Evolutionary conservation across 1,140 invertebrate genomes (phyloP).

Genomic region (Drosophila sp.): DNA sequence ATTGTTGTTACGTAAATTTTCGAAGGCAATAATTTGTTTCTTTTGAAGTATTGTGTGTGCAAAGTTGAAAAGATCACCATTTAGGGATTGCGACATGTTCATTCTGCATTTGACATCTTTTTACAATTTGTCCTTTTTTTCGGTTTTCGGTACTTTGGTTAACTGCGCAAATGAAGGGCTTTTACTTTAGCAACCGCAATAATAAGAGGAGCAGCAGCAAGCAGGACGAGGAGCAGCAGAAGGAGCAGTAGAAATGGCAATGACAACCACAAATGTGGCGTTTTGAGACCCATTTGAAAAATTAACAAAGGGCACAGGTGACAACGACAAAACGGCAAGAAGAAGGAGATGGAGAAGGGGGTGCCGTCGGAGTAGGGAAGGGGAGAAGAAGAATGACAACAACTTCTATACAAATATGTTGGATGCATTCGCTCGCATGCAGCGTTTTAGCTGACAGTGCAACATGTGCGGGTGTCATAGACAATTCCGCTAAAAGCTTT

Average conservation of each 20-base stretch:
- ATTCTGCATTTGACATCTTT: conserved; percentile 37
- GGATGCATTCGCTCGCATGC: conserved; percentile 25
- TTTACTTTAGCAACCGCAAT: conserved; percentile 48
- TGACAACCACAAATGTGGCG: conserved; percentile 29
- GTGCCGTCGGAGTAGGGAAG: neutral
- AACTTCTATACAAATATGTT: conserved; percentile 16
- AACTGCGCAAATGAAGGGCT: conserved; percentile 46
- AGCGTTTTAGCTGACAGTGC: conserved; percentile 72
- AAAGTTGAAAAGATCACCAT: neutral
- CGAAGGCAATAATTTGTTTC: too few relatives aligned
- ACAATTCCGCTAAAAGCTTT: conserved; percentile 78
- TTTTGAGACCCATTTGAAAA: conserved; percentile 64
- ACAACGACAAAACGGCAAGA: conserved; percentile 19
- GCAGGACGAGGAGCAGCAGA: neutral
- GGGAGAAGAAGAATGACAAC: neutral
- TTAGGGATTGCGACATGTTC: neutral
- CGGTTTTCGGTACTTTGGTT: conserved; percentile 21
- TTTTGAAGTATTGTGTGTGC: too few relatives aligned
- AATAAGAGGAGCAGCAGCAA: neutral
- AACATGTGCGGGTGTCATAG: conserved; percentile 72
- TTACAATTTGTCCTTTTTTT: conserved; percentile 38
- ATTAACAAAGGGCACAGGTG: conserved; percentile 75
- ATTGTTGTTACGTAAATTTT: too few relatives aligned
- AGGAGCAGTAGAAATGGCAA: conserved; percentile 13
- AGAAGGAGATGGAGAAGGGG: neutral